These are phyloP conservation scores for Electrophaes corylata DNA, from an alignment of 2,888 invertebrate species.

Conservation along the genomic window DNA sequence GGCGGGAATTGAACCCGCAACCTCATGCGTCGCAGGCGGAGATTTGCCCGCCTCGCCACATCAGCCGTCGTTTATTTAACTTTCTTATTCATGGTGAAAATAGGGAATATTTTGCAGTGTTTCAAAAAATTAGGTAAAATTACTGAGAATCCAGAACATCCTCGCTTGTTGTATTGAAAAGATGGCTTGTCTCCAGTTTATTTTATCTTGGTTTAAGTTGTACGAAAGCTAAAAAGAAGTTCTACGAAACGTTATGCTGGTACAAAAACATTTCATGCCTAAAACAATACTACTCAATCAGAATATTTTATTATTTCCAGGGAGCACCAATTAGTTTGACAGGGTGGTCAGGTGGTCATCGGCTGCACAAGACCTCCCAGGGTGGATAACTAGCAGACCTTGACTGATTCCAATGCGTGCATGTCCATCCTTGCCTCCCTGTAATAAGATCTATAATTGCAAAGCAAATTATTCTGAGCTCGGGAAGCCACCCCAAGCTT, in stretches of 20 bases:
- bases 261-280: background rate
- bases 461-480: constrained; percentile 27
- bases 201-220: too few species aligned
- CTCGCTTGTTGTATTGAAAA: too few species aligned
- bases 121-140: too few species aligned
- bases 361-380: constrained; percentile 70
- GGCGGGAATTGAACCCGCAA: too few species aligned
- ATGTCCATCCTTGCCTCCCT: constrained; percentile 39
- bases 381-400: constrained; percentile 74
- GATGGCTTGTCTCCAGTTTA: too few species aligned
- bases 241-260: background rate
- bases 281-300: constrained; percentile 29
- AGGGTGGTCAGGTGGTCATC: constrained; percentile 72
- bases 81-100: too few species aligned
- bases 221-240: too few species aligned
- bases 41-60: too few species aligned
- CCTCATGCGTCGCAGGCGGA: too few species aligned
- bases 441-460: constrained; percentile 54
- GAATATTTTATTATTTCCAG: constrained; percentile 45
- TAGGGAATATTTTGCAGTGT: too few species aligned
- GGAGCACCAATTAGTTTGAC: constrained; percentile 67
- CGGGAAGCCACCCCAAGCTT: constrained; percentile 59
- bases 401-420: constrained; percentile 60
- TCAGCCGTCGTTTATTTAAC: too few species aligned
- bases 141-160: too few species aligned